phyloP scores from a whole-genome alignment of 2,113 vertebrate genomes.

The Pycnonotus jocosus region DNA sequence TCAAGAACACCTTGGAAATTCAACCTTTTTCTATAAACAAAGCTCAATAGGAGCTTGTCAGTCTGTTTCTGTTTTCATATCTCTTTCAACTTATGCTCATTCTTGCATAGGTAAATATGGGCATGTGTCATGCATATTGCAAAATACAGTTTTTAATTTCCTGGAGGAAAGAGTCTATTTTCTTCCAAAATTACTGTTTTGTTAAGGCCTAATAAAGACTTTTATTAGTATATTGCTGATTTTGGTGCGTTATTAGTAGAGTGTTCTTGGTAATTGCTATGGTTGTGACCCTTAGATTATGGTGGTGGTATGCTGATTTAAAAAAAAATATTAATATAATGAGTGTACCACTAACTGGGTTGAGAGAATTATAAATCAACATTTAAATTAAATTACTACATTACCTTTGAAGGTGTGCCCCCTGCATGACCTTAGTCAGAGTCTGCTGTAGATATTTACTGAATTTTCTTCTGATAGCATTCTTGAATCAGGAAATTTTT shows the following conservation, averaged over 20 bases:
- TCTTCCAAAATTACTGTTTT: constrained; percentile 1
- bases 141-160: neutral
- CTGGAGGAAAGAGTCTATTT: neutral
- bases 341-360: neutral
- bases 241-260: neutral
- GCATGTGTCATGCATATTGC: neutral
- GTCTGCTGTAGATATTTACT: neutral
- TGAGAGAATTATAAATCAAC: neutral
- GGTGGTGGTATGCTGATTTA: neutral
- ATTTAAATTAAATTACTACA: neutral
- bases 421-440: neutral
- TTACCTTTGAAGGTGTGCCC: neutral
- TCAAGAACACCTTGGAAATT: neutral
- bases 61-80: neutral
- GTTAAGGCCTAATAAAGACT: neutral
- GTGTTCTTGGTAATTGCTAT: neutral
- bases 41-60: neutral
- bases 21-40: neutral
- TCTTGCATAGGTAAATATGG: neutral
- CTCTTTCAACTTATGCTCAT: neutral
- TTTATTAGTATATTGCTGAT: neutral
- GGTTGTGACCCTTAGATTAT: neutral
- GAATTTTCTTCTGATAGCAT: neutral
- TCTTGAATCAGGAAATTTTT: neutral
- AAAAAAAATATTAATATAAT: neutral